Evolutionary conservation across 2,888 invertebrate species (phyloP).

Genomic region (Apodemia hepburni): DNA sequence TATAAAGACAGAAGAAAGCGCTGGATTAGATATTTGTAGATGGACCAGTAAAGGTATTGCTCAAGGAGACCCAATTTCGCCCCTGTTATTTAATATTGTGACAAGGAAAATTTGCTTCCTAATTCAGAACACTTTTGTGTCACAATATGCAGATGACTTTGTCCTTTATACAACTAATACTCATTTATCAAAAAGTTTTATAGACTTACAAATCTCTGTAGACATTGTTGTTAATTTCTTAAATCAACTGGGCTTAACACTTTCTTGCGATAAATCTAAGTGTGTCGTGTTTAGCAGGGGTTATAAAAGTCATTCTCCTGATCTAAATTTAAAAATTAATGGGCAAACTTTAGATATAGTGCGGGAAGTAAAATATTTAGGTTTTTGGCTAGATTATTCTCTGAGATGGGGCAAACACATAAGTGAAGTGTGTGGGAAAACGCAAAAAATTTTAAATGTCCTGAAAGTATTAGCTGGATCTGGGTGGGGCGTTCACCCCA

Average conservation of each 20-base stretch:
- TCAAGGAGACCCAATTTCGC: conserved; percentile 28
- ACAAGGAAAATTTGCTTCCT: conserved; percentile 15
- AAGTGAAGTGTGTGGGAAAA: not conserved
- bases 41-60: conserved; percentile 20
- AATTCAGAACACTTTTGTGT: conserved; percentile 16
- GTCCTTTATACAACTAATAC: conserved; percentile 4
- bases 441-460: no score
- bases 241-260: conserved; percentile 12
- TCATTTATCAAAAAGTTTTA: conserved; percentile 13
- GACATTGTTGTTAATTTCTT: not conserved
- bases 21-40: conserved; percentile 1
- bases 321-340: not conserved
- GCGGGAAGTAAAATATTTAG: not conserved
- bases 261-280: conserved; percentile 13
- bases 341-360: not conserved
- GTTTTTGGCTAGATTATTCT: not conserved
- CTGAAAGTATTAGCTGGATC: no score
- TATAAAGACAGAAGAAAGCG: not conserved
- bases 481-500: no score
- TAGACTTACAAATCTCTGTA: conserved; percentile 13
- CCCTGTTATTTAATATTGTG: conserved; percentile 25
- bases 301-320: not conserved
- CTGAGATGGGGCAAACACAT: not conserved
- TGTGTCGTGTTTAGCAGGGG: conserved; percentile 17
- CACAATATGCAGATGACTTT: conserved; percentile 16